These are phyloP conservation scores for Numenius phaeopus DNA, from an alignment of 2,797 vertebrate genomes.

Conservation along the genomic window DNA sequence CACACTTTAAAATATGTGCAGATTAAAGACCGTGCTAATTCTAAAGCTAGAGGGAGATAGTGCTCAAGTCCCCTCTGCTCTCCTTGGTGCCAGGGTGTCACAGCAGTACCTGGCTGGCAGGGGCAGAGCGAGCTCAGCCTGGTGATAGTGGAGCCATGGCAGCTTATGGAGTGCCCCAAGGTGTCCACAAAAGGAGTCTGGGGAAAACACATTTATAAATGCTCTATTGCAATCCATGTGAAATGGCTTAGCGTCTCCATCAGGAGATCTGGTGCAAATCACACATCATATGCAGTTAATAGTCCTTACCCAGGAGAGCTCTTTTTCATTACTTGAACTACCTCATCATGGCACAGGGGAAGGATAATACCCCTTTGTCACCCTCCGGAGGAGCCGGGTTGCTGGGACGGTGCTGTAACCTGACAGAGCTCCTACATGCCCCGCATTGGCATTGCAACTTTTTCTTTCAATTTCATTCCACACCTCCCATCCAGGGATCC, in stretches of 20 bases:
- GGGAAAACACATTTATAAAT: background rate
- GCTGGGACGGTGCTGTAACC: background rate
- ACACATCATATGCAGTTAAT: background rate
- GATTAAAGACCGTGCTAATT: background rate
- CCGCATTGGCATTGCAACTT: background rate
- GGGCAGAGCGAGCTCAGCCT: background rate
- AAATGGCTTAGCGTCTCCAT: background rate
- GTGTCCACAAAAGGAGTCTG: background rate
- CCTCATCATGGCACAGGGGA: background rate
- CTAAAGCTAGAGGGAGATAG: background rate
- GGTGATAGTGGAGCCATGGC: background rate
- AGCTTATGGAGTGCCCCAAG: background rate
- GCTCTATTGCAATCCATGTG: background rate
- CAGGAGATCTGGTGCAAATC: background rate
- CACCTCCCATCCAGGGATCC: background rate
- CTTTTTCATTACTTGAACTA: background rate
- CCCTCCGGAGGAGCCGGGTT: background rate
- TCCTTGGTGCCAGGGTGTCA: background rate
- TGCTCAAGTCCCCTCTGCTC: accelerated
- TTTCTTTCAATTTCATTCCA: background rate
- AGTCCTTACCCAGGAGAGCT: background rate
- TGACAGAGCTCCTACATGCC: accelerated
- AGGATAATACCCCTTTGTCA: background rate
- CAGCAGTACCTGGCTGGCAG: background rate
- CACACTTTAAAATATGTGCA: constrained; percentile 26